A percentile compares a stretch with the other conserved stretches of the same genome.
Conservation (phyloP, 1,140 invertebrate genomes). For the Contarinia nasturtii region DNA sequence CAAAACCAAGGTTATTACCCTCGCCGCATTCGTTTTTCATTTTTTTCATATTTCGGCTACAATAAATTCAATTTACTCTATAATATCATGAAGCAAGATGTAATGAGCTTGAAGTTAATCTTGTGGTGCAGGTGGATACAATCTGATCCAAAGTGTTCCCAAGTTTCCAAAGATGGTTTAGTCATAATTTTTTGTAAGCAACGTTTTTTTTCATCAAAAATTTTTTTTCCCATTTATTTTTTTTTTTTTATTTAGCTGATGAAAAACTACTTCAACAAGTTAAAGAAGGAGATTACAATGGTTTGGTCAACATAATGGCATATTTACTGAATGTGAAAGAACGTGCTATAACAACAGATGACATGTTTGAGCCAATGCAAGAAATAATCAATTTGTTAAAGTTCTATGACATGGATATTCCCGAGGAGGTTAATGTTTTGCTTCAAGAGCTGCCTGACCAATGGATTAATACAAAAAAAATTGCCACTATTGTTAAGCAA, state of each 20-base stretch:
- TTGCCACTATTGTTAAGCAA: conserved; percentile 77
- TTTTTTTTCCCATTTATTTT: conserved; percentile 10
- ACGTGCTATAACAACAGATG: conserved; percentile 53
- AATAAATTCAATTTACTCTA: too few species aligned
- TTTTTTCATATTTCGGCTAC: too few species aligned
- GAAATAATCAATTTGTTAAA: conserved; percentile 70
- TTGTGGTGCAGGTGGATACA: too few species aligned
- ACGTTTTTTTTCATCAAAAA: neutral
- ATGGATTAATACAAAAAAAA: conserved; percentile 89
- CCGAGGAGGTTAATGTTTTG: conserved; percentile 70
- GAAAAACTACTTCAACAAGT: conserved; percentile 62
- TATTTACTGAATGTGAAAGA: conserved; percentile 68
- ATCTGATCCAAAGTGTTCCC: too few species aligned
- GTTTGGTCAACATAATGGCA: conserved; percentile 65
- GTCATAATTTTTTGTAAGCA: conserved; percentile 1
- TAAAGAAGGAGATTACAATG: conserved; percentile 58
- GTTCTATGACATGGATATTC: conserved; percentile 74
- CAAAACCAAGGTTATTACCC: too few species aligned
- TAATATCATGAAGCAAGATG: too few species aligned
- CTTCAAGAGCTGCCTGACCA: conserved; percentile 83
- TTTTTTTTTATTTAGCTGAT: too few species aligned
- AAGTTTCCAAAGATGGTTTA: too few species aligned
- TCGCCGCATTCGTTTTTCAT: too few species aligned
- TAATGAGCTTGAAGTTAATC: too few species aligned
- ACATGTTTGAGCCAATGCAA: conserved; percentile 87